Percentiles rank a stretch among this genome's conserved stretches.
phyloP scores from a whole-genome alignment of 2,797 vertebrate species.

The Sebastes matsubarae region DNA sequence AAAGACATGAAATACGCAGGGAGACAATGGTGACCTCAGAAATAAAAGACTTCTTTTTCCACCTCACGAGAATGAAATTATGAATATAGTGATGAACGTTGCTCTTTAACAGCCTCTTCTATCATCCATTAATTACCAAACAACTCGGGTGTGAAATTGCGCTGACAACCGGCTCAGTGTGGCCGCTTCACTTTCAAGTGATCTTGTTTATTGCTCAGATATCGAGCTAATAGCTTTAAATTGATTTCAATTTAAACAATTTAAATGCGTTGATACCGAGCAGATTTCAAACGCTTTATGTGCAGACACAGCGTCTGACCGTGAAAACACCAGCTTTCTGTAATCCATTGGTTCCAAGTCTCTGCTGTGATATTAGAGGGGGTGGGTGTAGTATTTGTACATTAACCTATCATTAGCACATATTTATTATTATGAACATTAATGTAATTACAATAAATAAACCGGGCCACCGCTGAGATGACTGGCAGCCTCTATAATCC shows the following conservation, averaged over 20 bases:
- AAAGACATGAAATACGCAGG: conserved; percentile 19
- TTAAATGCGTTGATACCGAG: background rate
- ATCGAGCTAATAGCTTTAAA: conserved; percentile 30
- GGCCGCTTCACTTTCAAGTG: conserved; percentile 25
- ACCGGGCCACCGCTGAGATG: background rate
- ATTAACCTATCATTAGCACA: conserved; percentile 17
- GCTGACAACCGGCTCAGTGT: conserved; percentile 4
- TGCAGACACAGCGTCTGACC: background rate
- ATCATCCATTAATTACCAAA: conserved; percentile 60
- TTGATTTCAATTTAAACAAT: conserved; percentile 27
- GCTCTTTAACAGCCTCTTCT: conserved; percentile 52
- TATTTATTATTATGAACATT: conserved; percentile 22
- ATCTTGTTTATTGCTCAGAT: conserved; percentile 50
- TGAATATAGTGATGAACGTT: conserved; percentile 45
- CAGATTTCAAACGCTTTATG: background rate
- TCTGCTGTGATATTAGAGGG: background rate
- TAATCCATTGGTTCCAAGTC: conserved; percentile 1
- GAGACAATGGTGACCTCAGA: conserved; percentile 35
- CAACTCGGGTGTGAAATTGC: conserved; percentile 65
- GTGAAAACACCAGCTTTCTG: conserved; percentile 9
- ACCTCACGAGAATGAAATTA: conserved; percentile 44
- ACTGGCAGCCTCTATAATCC: background rate
- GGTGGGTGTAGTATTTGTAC: background rate
- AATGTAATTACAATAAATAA: conserved; percentile 19
- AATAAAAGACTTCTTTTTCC: conserved; percentile 24